Conservation (phyloP, 64 coral and sea anemone genomes). For the Actinia equina region DNA sequence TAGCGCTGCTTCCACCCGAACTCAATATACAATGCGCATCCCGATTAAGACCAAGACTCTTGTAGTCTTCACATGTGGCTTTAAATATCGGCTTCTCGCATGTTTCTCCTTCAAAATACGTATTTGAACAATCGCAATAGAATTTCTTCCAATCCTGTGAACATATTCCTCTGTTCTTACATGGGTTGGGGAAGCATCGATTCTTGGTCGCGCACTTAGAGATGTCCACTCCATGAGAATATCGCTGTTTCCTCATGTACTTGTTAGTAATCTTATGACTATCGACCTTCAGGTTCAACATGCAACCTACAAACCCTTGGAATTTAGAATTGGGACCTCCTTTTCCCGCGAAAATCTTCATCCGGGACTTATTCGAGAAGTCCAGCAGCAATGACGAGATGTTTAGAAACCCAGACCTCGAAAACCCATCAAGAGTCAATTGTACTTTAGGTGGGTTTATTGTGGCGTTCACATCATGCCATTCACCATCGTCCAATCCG, state of each 20-base stretch:
- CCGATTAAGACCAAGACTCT: constrained; percentile 43
- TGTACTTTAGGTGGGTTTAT: background rate
- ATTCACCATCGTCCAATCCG: constrained; percentile 68
- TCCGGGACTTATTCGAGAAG: constrained; percentile 52
- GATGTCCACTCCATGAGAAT: constrained; percentile 2
- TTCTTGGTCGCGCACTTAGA: constrained; percentile 32
- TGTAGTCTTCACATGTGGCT: constrained; percentile 61
- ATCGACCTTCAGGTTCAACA: constrained; percentile 69
- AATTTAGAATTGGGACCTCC: constrained; percentile 1
- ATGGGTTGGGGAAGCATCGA: constrained; percentile 64
- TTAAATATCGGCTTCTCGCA: constrained; percentile 65
- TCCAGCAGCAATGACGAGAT: constrained; percentile 1
- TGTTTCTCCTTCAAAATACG: constrained; percentile 54
- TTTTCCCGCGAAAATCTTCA: constrained; percentile 64
- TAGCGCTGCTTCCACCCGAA: constrained; percentile 13
- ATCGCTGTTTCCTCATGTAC: constrained; percentile 12
- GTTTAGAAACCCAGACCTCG: background rate
- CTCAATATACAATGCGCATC: constrained; percentile 48
- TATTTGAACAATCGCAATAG: constrained; percentile 60
- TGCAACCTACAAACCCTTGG: constrained; percentile 74
- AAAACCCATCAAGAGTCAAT: constrained; percentile 33
- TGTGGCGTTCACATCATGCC: constrained; percentile 61
- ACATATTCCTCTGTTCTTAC: constrained; percentile 56
- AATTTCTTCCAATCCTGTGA: constrained; percentile 50
- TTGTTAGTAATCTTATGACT: constrained; percentile 31